Percentiles rank a stretch among this genome's conserved stretches.
phyloP scores from a whole-genome alignment of 2,888 invertebrate genomes.

The Lumbricus terrestris region DNA sequence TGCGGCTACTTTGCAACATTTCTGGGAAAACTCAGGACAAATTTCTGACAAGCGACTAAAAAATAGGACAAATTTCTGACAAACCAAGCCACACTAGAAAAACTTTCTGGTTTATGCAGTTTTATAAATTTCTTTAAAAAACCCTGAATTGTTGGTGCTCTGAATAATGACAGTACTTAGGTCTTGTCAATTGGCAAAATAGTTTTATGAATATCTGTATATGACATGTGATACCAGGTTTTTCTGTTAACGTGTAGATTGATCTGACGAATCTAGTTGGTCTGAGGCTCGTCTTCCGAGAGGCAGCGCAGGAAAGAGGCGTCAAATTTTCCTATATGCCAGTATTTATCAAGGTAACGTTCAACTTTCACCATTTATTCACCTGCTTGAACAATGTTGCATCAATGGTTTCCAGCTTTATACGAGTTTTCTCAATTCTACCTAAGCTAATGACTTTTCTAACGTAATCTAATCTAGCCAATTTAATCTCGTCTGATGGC shows the following conservation, averaged over 20 bases:
- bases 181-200: background rate
- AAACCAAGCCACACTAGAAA: too few species aligned
- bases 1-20: too few species aligned
- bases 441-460: too few species aligned
- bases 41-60: too few species aligned
- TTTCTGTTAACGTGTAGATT: conserved; percentile 60
- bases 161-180: background rate
- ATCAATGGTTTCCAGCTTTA: too few species aligned
- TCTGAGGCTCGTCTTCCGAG: conserved; percentile 70
- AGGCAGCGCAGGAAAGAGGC: conserved; percentile 61
- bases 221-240: background rate
- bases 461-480: too few species aligned
- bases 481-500: too few species aligned
- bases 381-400: background rate
- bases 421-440: too few species aligned
- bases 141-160: background rate
- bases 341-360: conserved; percentile 77
- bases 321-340: conserved; percentile 88
- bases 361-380: background rate
- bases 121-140: too few species aligned
- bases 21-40: too few species aligned
- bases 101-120: too few species aligned
- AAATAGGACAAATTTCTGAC: too few species aligned
- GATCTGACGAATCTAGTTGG: conserved; percentile 74
- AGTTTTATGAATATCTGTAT: background rate